Base-by-base conservation (phyloP, 1,140 invertebrate species). In the Lordiphosa mommai region DNA sequence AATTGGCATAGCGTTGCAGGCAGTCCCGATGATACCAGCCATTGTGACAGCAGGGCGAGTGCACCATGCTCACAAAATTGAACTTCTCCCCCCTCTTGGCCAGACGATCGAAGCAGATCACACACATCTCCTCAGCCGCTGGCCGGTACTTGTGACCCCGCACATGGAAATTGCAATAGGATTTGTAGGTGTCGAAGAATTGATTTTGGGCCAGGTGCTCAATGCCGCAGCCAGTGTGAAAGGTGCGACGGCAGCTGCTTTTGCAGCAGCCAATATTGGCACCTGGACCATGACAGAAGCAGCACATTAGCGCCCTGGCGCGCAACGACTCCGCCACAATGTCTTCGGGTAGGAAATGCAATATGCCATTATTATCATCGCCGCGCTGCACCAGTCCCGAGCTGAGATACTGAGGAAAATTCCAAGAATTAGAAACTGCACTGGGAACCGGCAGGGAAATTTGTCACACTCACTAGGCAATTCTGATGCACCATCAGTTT, bases 1-100 rank as follows among this genome's bases (percentile, higher is more conserved):
- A 59, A 13, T 74, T 55, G 10, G 74, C 74, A 14, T 80, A 80
- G 0, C 0, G 5, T 27, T 80, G 74, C 4, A 82, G 30, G 27
- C 74, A 80, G 1, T 3, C 4, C 4, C 47, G 56, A 34, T 80
- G 74, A 7, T 61, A 82, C 74, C 74, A 80, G 10, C 74, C 74
- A 3, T 61, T 74, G 0, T 13, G 50, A 17, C 74, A 80, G 53
- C 74, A 80, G 1, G 43, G 58, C 0, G 70, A 58, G 2, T 40
- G 12, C 0, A 82, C 1, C 4, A 27, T 6, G 0, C 14, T 74
- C 0, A 58, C 41, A 12, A 14, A 16, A 2, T 7, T 43, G 5
- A 80, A 79, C 1, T 17, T 37, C 3, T 16, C 1, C 0, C 23
- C 8, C 0, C 0, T 0, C 0, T 7, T 6, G 0, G 59, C 1